Conservation (phyloP, 2,113 vertebrate species). For the Sinocyclocheilus anophthalmus region DNA sequence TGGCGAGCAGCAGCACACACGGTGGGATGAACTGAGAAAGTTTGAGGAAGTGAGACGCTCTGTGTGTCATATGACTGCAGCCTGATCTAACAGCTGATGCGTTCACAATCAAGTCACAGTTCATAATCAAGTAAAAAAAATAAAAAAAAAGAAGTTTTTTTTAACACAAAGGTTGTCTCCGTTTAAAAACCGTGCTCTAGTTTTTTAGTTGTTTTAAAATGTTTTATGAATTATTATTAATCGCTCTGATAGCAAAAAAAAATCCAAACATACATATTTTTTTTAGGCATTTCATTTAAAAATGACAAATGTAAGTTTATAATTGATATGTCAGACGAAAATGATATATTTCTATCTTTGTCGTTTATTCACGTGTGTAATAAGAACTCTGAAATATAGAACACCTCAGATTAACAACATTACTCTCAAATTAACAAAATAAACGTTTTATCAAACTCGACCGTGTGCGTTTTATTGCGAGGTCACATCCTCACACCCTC, state of each 20-base stretch:
- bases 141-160: not conserved
- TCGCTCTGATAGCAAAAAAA: not conserved
- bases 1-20: not conserved
- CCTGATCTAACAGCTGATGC: conserved; percentile 22
- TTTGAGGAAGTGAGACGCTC: conserved; percentile 50
- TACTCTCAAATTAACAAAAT: not conserved
- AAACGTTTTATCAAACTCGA: not conserved
- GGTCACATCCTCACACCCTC: not conserved
- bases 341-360: not conserved
- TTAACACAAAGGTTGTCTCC: not conserved
- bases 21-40: conserved; percentile 34
- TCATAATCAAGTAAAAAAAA: not conserved
- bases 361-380: not conserved
- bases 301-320: not conserved
- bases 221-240: not conserved
- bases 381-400: not conserved
- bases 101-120: not conserved
- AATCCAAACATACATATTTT: not conserved
- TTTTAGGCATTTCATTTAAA: not conserved
- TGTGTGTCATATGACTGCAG: conserved; percentile 61
- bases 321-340: not conserved
- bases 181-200: not conserved
- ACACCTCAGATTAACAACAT: not conserved
- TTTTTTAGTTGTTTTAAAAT: not conserved
- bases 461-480: not conserved